Conservation (phyloP, 2,797 vertebrate genomes). For the Hyperoplus lanceolatus region DNA sequence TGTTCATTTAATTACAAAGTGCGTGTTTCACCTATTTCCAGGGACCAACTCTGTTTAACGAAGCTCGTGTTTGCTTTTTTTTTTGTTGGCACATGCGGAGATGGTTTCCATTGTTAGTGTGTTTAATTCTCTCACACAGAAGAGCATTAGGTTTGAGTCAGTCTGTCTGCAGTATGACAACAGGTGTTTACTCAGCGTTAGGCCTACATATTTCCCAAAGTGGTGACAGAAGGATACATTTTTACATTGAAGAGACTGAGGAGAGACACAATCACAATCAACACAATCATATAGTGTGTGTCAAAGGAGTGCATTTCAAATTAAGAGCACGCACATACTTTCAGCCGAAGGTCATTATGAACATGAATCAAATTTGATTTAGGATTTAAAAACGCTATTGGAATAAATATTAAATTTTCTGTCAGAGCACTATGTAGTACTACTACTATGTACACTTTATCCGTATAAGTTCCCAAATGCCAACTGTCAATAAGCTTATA, state of each 20-base stretch:
- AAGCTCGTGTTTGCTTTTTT: conserved; percentile 12
- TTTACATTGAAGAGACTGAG: neutral
- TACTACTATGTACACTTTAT: no score
- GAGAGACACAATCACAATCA: neutral
- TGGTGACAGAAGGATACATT: neutral
- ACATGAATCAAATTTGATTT: neutral
- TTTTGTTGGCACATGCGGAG: conserved; percentile 26
- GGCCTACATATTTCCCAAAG: neutral
- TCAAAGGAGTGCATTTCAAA: conserved; percentile 12
- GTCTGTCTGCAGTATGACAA: conserved; percentile 61
- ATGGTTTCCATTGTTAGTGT: conserved; percentile 62
- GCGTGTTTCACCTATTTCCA: conserved; percentile 1
- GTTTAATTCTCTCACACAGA: conserved; percentile 65
- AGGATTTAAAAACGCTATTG: neutral
- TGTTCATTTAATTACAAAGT: neutral
- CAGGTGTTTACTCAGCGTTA: conserved; percentile 68
- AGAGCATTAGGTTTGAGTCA: conserved; percentile 70
- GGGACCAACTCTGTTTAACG: conserved; percentile 11
- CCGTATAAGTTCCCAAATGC: neutral
- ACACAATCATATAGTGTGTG: neutral
- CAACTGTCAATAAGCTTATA: neutral
- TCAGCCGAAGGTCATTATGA: neutral
- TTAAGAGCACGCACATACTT: neutral
- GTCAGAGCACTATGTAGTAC: neutral
- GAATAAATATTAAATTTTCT: neutral